A percentile compares a stretch with the other conserved stretches of the same genome.
Conservation (phyloP, 2,888 invertebrate species). For the Alloscopus bannaensis region DNA sequence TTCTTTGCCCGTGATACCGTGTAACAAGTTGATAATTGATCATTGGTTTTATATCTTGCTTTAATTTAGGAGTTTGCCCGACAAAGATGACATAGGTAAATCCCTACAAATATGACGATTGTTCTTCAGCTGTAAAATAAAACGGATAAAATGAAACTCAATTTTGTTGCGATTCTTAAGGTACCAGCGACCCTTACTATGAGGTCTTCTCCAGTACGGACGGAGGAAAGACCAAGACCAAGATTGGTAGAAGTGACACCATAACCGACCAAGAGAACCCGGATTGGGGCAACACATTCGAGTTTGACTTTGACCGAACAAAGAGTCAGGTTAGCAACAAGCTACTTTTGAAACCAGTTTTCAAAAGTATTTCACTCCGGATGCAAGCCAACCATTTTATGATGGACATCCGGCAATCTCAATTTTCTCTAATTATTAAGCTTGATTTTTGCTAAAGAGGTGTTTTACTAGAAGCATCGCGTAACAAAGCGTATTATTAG, state of each 20-base stretch:
- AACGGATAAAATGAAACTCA: too few species aligned
- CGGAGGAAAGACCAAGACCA: slow-evolving; percentile 58
- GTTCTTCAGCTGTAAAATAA: too few species aligned
- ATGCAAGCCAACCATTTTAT: too few species aligned
- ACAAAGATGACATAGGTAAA: slow-evolving; percentile 56
- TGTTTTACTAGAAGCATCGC: too few species aligned
- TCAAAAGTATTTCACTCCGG: too few species aligned
- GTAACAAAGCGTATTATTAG: too few species aligned
- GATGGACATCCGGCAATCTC: too few species aligned
- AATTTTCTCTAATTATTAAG: too few species aligned
- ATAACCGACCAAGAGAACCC: slow-evolving; percentile 66
- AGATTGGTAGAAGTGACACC: slow-evolving; percentile 57
- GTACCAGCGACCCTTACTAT: slow-evolving; percentile 63
- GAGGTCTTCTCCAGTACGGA: slow-evolving; percentile 57
- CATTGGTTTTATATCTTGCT: not conserved
- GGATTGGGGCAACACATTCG: slow-evolving; percentile 62
- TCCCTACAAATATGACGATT: too few species aligned
- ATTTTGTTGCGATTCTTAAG: too few species aligned
- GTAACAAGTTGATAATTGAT: not conserved
- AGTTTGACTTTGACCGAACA: slow-evolving; percentile 59
- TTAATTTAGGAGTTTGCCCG: slow-evolving; percentile 38
- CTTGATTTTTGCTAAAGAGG: too few species aligned
- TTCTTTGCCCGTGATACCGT: not conserved
- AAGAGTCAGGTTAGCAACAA: slow-evolving; percentile 60
- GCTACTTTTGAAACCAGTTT: too few species aligned